Conservation (phyloP, 2,113 vertebrate genomes). For the Rhegmatorhina hoffmannsi region DNA sequence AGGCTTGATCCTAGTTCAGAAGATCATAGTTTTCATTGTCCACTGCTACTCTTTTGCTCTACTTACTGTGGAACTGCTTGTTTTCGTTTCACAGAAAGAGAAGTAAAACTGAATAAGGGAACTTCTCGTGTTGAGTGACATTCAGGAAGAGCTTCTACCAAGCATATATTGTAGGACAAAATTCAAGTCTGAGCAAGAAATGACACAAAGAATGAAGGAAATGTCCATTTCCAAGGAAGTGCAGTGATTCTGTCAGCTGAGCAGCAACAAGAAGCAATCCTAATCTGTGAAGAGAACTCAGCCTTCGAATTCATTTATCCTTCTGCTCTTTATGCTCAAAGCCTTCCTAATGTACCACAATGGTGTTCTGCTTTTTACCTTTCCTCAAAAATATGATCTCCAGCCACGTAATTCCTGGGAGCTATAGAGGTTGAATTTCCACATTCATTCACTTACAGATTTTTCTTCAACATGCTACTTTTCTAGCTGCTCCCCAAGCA, state of each 20-base stretch:
- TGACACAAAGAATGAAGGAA: background rate
- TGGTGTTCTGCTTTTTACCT: background rate
- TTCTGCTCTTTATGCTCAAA: background rate
- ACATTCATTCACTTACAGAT: background rate
- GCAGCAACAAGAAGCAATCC: background rate
- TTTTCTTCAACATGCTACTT: background rate
- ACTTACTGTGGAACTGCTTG: background rate
- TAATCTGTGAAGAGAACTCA: background rate
- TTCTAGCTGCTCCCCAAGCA: background rate
- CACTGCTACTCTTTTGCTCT: background rate
- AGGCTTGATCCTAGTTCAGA: background rate
- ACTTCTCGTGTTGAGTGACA: background rate
- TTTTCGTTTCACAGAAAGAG: constrained; percentile 8
- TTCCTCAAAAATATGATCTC: background rate
- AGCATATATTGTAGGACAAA: background rate
- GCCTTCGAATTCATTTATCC: background rate
- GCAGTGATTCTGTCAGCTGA: background rate
- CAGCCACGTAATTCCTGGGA: background rate
- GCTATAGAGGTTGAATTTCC: background rate
- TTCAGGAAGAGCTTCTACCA: background rate
- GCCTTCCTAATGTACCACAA: background rate
- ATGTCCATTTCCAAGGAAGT: background rate
- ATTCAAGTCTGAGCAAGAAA: background rate
- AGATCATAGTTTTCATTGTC: background rate
- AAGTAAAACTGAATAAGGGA: constrained; percentile 53